Base-by-base conservation (phyloP, 2,797 vertebrate species). In the Rachycentron canadum region DNA sequence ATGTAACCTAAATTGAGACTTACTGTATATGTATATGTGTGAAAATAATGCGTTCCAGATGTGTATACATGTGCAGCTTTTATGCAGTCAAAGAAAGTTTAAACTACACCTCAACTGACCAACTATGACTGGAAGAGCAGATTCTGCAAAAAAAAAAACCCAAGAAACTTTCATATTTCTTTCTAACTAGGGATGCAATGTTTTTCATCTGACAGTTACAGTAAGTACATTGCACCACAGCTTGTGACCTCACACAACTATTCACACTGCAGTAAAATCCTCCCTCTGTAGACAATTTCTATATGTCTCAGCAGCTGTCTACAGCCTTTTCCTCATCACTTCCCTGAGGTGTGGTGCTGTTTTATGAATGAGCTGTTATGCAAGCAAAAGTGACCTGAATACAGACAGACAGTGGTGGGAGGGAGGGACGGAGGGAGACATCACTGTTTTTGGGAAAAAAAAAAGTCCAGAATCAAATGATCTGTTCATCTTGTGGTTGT, bases 281-380 rank as follows among this genome's bases (percentile, higher is more conserved):
- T 81, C 78, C 77, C 79, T 10, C 68, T 58, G 67, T 12, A 21
- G 81, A 74, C 36, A 4, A 65, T 77, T 84, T 84, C 74, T 82
- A 70, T 87, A 86, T 50, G 36, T 87, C 85, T 82, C 77, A 71
- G 77, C 85, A 79, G 69, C 50, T 25, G 32, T 70, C 79, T 71
- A 26, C n/a, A 77, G 65, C 69, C 79, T 83, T 80, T 71, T 25
- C 69, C 69, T 78, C 82, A 57, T 87, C 76, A 80, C 80, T 66
- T 63, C 85, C 86, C 73, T 16, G 85, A 89, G 83, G 83, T 78
- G 82, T 80, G 89, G 86, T 89, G 88, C 78, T 93, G 92, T 85
- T 91, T 93, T 90, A 93, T 94, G 91, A 92, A 93, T 93, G 88
- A 92, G 89, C 78, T 76, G 78, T 92, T 93, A 92, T 83, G 92